A percentile compares a stretch with the other conserved stretches of the same genome.
These are phyloP conservation scores for Podocnemis expansa DNA, from an alignment of 2,113 vertebrate genomes.

Conservation along the genomic window DNA sequence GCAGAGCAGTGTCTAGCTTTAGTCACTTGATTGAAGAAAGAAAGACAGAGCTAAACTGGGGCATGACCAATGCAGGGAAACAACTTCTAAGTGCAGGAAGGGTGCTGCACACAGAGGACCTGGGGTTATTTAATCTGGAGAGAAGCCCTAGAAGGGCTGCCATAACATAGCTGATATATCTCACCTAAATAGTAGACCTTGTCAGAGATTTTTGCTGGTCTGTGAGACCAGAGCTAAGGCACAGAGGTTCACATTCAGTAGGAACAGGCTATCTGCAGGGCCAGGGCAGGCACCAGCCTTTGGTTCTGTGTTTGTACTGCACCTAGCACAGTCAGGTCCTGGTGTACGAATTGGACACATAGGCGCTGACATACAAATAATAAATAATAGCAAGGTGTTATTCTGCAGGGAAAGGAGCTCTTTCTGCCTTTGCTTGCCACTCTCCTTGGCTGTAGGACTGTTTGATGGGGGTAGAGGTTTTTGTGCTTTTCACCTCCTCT, in stretches of 20 bases:
- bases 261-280: background rate
- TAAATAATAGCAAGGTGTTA: background rate
- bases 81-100: background rate
- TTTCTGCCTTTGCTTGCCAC: background rate
- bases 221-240: background rate
- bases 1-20: background rate
- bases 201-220: background rate
- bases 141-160: background rate
- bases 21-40: constrained; percentile 14
- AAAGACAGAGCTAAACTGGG: background rate
- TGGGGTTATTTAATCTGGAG: background rate
- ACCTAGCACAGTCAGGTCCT: fast-evolving
- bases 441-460: background rate
- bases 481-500: too few relatives aligned
- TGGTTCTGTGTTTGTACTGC: background rate
- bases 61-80: constrained; percentile 32
- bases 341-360: background rate
- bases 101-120: background rate
- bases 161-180: background rate
- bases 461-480: background rate
- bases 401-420: background rate
- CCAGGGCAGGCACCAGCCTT: fast-evolving
- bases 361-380: fast-evolving
- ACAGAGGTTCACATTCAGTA: background rate
- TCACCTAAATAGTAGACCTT: background rate